Base-by-base conservation (phyloP, 2,113 vertebrate genomes). In the Crotalus helleri region DNA sequence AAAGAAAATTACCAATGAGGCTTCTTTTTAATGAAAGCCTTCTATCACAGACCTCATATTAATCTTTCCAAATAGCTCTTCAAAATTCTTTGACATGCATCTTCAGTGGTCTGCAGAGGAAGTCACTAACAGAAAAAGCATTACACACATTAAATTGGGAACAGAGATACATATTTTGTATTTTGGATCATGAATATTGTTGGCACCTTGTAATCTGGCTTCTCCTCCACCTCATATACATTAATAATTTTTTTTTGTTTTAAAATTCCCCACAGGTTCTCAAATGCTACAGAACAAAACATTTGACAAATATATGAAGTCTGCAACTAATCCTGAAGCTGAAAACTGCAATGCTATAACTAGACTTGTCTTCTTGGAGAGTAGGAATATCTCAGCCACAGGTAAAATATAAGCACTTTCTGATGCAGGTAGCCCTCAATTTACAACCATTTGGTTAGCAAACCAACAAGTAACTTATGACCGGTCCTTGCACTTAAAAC, bases 351-450 rank as follows among this genome's bases (percentile, higher is more conserved):
- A 96, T 57, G 96, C 95, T 91, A 91, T 98, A 94, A 96, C 54
- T 51, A 97, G 94, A 64, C 95, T 99, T 96, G 97, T 96, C 89
- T 98, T 98, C 91, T 96, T 98, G 44, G 97, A 96, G 39, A 92
- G 96, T 61, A 96, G 97, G 94, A 95, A 93, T 92, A 94, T 53
- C 49, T 93, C 96, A 86, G 19, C 91, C 89, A 92, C 97, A 98
- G 98, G 98, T 98, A 91, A n/a, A 86, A 88, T 33, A 88, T 96
- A 95, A 92, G 21, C 54, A 12, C 58, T 33, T 94, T 91, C 92
- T 91, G 21, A 29, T 61, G 59, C 24, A n/a, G 29, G 29, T 12
- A 64, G 11, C 13, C 4, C 29, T 29, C 61, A 64, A n/a, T 64
- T 64, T 64, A 64, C 29, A 64, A 26, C 10, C 29, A 69, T 69